A percentile compares a stretch with the other conserved stretches of the same genome.
Conservation (phyloP, 1,140 invertebrate species). For the Planococcus citri region DNA sequence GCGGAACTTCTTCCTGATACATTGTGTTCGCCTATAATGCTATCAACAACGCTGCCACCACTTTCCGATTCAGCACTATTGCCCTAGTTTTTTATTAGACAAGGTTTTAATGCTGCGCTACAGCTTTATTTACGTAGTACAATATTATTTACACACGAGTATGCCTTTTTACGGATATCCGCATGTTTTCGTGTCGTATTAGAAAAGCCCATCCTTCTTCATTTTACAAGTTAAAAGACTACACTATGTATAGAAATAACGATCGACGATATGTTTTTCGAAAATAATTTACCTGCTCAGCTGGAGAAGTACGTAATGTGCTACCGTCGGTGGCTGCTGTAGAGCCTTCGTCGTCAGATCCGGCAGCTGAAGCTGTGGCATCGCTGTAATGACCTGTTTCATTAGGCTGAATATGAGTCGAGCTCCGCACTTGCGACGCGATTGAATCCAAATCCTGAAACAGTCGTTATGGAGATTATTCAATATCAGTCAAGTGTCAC, state of each 20-base stretch:
- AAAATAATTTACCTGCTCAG: conserved; percentile 64
- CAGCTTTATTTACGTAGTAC: neutral
- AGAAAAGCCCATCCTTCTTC: neutral
- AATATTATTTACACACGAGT: neutral
- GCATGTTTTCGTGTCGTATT: no score
- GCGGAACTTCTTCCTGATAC: conserved; percentile 76
- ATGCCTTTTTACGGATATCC: no score
- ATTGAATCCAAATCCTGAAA: conserved; percentile 31
- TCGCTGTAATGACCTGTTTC: conserved; percentile 55
- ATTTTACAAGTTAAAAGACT: no score
- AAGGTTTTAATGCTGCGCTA: neutral
- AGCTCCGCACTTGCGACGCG: conserved; percentile 25
- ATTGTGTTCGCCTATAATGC: conserved; percentile 72
- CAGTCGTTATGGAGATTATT: no score
- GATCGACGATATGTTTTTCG: no score
- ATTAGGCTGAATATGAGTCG: neutral
- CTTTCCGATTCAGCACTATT: conserved; percentile 70
- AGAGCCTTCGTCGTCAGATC: conserved; percentile 88
- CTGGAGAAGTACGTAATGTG: conserved; percentile 76
- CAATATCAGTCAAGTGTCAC: no score
- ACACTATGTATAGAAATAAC: no score
- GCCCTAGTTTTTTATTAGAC: conserved; percentile 32
- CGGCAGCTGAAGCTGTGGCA: conserved; percentile 66
- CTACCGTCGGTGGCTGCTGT: conserved; percentile 86
- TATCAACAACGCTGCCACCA: conserved; percentile 77